Percentiles rank a stretch among this genome's conserved stretches.
phyloP scores from a whole-genome alignment of 92 coral and sea anemone genomes.

The Palythoa grandiflora region DNA sequence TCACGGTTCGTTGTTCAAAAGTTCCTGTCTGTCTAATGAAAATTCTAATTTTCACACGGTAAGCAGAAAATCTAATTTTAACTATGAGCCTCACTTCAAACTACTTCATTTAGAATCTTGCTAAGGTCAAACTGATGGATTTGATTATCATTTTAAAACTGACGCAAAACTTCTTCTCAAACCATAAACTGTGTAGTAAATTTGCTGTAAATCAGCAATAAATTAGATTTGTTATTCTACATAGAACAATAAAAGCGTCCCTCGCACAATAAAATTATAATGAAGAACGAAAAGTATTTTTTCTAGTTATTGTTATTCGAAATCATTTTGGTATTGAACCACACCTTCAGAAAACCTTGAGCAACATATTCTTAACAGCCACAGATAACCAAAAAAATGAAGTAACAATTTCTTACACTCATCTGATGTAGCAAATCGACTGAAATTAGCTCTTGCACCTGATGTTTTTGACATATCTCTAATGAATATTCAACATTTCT shows the following conservation, averaged over 20 bases:
- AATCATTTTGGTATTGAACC: neutral
- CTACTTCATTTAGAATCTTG: neutral
- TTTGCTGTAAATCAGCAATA: constrained; percentile 13
- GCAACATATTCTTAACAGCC: neutral
- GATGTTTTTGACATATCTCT: neutral
- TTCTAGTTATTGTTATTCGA: neutral
- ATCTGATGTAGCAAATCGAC: neutral
- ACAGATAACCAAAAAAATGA: neutral
- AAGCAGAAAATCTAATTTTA: constrained; percentile 61
- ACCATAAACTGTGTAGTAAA: neutral
- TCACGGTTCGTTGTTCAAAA: constrained; percentile 48
- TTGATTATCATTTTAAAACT: too few species aligned
- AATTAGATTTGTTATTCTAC: neutral
- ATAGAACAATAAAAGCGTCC: constrained; percentile 42
- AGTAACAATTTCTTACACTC: neutral
- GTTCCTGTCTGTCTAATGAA: constrained; percentile 74
- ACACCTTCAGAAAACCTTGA: neutral
- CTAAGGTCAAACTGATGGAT: neutral
- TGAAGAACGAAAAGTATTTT: constrained; percentile 17
- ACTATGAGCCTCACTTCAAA: constrained; percentile 41
- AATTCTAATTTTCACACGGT: constrained; percentile 70
- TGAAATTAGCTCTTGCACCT: neutral
- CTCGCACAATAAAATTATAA: neutral
- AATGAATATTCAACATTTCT: neutral
- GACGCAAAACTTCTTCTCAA: neutral